phyloP scores from a whole-genome alignment of 2,888 invertebrate species.

The Brachyptera putata region DNA sequence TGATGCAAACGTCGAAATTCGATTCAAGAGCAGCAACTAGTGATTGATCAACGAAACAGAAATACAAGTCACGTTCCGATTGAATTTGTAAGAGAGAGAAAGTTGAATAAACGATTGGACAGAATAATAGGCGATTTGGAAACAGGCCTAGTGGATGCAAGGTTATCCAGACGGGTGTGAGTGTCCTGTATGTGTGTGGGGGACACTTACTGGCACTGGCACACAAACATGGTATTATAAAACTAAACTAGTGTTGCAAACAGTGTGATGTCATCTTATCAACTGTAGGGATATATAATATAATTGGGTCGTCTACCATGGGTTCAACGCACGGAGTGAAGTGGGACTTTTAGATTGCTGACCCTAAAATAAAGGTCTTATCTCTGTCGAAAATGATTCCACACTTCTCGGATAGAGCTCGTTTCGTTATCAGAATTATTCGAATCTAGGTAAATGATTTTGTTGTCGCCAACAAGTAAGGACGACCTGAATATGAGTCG shows the following conservation, averaged over 20 bases:
- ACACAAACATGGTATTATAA: constrained; percentile 7
- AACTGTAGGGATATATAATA: too few relatives aligned
- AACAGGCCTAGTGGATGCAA: constrained; percentile 27
- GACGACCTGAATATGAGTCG: constrained; percentile 22
- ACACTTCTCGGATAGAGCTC: not conserved
- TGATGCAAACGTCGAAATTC: constrained; percentile 1
- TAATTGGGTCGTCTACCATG: too few relatives aligned
- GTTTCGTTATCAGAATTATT: not conserved
- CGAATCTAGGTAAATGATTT: constrained; percentile 10
- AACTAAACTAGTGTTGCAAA: constrained; percentile 6
- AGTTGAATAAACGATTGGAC: not conserved
- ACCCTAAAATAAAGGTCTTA: not conserved
- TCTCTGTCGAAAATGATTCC: not conserved
- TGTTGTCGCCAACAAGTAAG: not conserved
- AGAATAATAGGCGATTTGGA: constrained; percentile 16
- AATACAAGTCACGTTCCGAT: not conserved
- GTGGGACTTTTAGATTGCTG: not conserved
- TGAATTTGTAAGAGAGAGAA: not conserved
- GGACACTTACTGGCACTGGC: constrained; percentile 6
- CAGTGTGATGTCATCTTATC: constrained; percentile 21
- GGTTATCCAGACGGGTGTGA: constrained; percentile 24
- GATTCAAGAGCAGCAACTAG: constrained; percentile 11
- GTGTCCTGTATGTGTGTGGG: constrained; percentile 14
- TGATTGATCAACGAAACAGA: constrained; percentile 5
- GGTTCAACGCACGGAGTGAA: too few relatives aligned